These are phyloP conservation scores for Cordilura impudica DNA, from an alignment of 2,888 invertebrate genomes.

Conservation along the genomic window DNA sequence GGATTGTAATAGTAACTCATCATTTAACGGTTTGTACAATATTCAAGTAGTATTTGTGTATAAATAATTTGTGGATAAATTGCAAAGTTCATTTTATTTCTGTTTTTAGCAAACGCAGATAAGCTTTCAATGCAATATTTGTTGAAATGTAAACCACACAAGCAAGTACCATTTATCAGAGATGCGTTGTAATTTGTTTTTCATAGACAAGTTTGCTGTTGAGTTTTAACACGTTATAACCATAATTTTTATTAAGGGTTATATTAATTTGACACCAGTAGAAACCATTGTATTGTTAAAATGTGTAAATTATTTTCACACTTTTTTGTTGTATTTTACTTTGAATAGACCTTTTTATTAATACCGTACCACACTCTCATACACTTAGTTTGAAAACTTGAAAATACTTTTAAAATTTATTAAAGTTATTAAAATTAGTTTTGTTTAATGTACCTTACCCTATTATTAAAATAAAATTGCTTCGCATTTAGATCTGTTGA, in stretches of 20 bases:
- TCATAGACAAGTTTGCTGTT: neutral
- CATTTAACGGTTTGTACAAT: constrained; percentile 57
- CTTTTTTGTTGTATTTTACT: constrained; percentile 10
- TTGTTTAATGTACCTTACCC: constrained; percentile 29
- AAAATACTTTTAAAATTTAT: constrained; percentile 58
- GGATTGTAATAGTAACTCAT: constrained; percentile 68
- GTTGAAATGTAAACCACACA: constrained; percentile 63
- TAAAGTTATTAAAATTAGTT: constrained; percentile 26
- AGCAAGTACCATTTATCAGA: constrained; percentile 67
- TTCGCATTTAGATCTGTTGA: constrained; percentile 37
- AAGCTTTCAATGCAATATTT: neutral
- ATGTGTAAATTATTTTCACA: neutral
- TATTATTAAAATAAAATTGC: constrained; percentile 40
- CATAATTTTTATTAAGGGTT: neutral
- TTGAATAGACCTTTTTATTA: constrained; percentile 14
- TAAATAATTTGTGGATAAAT: constrained; percentile 56
- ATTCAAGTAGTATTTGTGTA: constrained; percentile 45
- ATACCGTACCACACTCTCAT: constrained; percentile 11
- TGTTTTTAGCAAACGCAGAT: neutral
- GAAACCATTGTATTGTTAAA: neutral
- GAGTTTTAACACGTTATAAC: neutral
- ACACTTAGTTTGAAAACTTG: constrained; percentile 44
- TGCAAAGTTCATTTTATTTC: constrained; percentile 25
- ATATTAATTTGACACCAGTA: neutral
- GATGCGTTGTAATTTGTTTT: constrained; percentile 26